These are phyloP conservation scores for Enchytraeus crypticus DNA, from an alignment of 2,888 invertebrate species.

Conservation along the genomic window DNA sequence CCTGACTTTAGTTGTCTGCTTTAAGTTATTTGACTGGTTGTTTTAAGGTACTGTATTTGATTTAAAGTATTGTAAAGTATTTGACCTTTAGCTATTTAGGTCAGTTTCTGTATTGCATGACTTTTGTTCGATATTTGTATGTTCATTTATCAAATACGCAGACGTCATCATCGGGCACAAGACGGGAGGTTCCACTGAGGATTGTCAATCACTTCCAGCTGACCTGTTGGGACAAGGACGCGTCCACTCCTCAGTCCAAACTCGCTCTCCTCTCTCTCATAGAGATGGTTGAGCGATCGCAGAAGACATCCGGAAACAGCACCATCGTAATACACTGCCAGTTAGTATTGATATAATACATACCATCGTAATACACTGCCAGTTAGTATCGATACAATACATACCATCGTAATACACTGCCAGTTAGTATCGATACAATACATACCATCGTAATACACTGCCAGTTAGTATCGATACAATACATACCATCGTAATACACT, in stretches of 20 bases:
- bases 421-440: not conserved
- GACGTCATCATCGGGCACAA: not conserved
- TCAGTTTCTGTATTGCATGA: not conserved
- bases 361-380: not conserved
- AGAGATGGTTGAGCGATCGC: slow-evolving; percentile 24
- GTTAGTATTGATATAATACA: slow-evolving; percentile 13
- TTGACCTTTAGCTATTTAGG: not conserved
- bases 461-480: too few relatives aligned
- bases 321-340: slow-evolving; percentile 28
- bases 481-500: too few relatives aligned
- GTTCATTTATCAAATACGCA: too few relatives aligned
- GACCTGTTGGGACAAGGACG: slow-evolving; percentile 18
- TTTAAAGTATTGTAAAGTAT: not conserved
- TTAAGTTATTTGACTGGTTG: not conserved
- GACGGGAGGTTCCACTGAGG: not conserved
- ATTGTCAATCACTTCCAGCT: slow-evolving; percentile 23
- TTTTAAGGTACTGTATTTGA: not conserved
- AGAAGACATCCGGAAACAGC: slow-evolving; percentile 24
- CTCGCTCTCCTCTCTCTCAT: slow-evolving; percentile 20
- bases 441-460: not conserved
- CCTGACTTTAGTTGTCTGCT: not conserved
- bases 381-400: too few relatives aligned
- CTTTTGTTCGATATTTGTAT: not conserved
- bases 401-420: not conserved
- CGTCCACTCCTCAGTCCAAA: slow-evolving; percentile 9